Base-by-base conservation (phyloP, 2,888 invertebrate genomes). In the Mayetiola destructor region DNA sequence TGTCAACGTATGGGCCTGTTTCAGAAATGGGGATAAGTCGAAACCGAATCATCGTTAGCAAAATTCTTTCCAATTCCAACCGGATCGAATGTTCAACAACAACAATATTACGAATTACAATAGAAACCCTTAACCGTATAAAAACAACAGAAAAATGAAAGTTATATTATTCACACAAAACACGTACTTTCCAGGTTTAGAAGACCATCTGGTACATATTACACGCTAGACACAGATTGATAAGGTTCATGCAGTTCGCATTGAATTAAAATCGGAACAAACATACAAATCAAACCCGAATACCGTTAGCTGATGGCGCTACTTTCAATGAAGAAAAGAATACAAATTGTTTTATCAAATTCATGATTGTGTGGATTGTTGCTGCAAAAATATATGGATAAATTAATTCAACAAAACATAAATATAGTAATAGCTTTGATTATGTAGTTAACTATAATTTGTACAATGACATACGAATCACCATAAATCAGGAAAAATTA, bases 1-100 rank as follows among this genome's bases (percentile, higher is more conserved):
- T 90, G 89, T 73, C 88, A 89, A 73, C 81, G 89, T 65, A 83
- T 85, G 81, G 88, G 90, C 60, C 80, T 89, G 68, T 89, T 89
- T 79, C 88, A 88, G 71, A 86, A 87, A 75, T 87, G 87, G 85
- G 85, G 85, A 70, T 84, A 79, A 76, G 68, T 48, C 3, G 32
- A n/a, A 21, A 14, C 14, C 3, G 14, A 42, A 42, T 23, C 42
- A 42, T 4, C 12, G 23, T 23, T 42, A 6, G 9, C 42, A 2
- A 42, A 3, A 42, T 9, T 23, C 23, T 2, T 23, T n/a, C n/a
- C n/a, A n/a, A n/a, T n/a, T n/a, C n/a, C n/a, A n/a, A 42, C 3
- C 23, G 23, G 23, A 37, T 4, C 37, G n/a, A 9, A 9, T 9
- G 32, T 32, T 32, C 32, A 32, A 32, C 32, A 8, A 32, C 32